These are phyloP conservation scores for Channallabes apus DNA, from an alignment of 2,797 vertebrate species.

Conservation along the genomic window DNA sequence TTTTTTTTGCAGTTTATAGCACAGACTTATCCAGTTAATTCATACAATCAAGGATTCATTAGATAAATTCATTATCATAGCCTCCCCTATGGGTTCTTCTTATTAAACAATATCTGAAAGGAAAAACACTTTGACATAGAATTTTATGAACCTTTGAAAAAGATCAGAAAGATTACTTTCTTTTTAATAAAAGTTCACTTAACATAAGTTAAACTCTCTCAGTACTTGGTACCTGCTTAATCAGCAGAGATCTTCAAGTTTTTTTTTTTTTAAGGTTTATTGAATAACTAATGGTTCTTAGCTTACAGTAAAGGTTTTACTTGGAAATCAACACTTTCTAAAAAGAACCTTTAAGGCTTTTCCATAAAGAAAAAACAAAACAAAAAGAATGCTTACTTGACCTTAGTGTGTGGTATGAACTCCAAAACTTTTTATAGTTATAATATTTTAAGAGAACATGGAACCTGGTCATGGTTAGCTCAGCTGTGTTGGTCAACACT, in stretches of 20 bases:
- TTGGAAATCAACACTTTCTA: background rate
- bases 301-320: background rate
- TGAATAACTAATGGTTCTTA: background rate
- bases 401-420: too few relatives aligned
- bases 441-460: too few relatives aligned
- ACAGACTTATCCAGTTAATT: background rate
- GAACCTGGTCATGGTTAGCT: too few relatives aligned
- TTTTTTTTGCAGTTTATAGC: too few relatives aligned
- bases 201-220: background rate
- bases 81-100: background rate
- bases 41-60: background rate
- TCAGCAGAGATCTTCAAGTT: background rate
- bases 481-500: too few relatives aligned
- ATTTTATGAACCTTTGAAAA: background rate
- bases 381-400: too few relatives aligned
- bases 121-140: background rate
- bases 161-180: background rate
- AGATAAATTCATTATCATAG: background rate
- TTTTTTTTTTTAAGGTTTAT: background rate
- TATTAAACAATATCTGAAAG: background rate
- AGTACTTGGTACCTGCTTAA: background rate
- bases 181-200: background rate
- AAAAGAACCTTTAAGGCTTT: too few relatives aligned
- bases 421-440: too few relatives aligned
- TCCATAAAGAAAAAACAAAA: too few relatives aligned